Conservation (phyloP, 2,797 vertebrate genomes). For the Enteromius viviparus region DNA sequence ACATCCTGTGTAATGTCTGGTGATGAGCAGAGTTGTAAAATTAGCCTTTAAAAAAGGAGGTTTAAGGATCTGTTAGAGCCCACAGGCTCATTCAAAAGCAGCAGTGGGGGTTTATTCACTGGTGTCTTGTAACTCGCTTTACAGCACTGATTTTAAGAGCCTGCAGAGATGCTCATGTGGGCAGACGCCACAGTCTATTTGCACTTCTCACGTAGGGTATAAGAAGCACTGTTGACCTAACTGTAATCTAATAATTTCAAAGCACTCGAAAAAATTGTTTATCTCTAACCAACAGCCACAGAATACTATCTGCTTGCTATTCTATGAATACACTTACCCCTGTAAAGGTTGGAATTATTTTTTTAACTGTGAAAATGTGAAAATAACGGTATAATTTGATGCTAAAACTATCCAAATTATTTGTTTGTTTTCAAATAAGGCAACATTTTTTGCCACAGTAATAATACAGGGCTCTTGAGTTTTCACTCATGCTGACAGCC, state of each 20-base stretch:
- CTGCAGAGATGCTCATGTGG: constrained; percentile 31
- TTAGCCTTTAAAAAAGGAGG: constrained; percentile 39
- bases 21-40: constrained; percentile 35
- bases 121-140: constrained; percentile 40
- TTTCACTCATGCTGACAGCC: constrained; percentile 34
- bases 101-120: constrained; percentile 42
- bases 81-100: constrained; percentile 45
- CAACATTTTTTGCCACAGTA: constrained; percentile 8
- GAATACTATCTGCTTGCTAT: constrained; percentile 31
- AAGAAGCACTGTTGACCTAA: constrained; percentile 51
- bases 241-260: constrained; percentile 54
- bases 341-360: constrained; percentile 4
- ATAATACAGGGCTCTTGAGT: constrained; percentile 6
- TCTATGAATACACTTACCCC: background rate
- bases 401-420: constrained; percentile 22
- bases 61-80: constrained; percentile 30
- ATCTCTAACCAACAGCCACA: constrained; percentile 42
- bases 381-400: constrained; percentile 19
- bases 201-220: constrained; percentile 44
- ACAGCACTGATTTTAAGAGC: constrained; percentile 51
- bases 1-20: constrained; percentile 18
- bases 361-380: background rate
- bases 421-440: constrained; percentile 12
- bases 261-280: constrained; percentile 33
- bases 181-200: constrained; percentile 52